Conservation (phyloP, 1,140 invertebrate species). For the Laodelphax striatellus region DNA sequence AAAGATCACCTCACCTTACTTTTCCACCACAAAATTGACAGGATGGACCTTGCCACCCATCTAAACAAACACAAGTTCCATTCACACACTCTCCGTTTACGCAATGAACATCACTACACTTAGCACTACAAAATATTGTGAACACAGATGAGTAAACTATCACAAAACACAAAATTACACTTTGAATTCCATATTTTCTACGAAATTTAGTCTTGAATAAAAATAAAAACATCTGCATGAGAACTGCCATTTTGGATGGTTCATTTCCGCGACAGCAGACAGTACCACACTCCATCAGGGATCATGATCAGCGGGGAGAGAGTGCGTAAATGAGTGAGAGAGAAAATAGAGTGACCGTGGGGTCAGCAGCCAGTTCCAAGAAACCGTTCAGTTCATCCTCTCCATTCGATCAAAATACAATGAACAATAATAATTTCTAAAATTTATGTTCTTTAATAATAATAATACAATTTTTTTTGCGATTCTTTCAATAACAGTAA, state of each 20-base stretch:
- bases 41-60: constrained; percentile 77
- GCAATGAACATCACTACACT: constrained; percentile 32
- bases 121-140: constrained; percentile 34
- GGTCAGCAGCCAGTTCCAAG: no score
- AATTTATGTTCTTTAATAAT: no score
- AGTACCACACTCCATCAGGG: neutral
- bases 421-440: no score
- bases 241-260: constrained; percentile 54
- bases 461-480: no score
- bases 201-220: constrained; percentile 72
- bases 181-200: constrained; percentile 43
- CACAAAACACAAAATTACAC: constrained; percentile 24
- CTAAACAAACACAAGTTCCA: constrained; percentile 73
- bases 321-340: no score
- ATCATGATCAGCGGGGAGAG: no score
- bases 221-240: constrained; percentile 71
- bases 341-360: no score
- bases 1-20: constrained; percentile 58
- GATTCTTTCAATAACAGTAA: no score
- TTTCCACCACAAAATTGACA: constrained; percentile 87
- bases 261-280: constrained; percentile 19
- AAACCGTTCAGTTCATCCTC: no score
- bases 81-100: constrained; percentile 68
- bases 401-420: no score
- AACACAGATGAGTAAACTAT: constrained; percentile 37